These are phyloP conservation scores for Eulithis testata DNA, from an alignment of 2,888 invertebrate species.

Conservation along the genomic window DNA sequence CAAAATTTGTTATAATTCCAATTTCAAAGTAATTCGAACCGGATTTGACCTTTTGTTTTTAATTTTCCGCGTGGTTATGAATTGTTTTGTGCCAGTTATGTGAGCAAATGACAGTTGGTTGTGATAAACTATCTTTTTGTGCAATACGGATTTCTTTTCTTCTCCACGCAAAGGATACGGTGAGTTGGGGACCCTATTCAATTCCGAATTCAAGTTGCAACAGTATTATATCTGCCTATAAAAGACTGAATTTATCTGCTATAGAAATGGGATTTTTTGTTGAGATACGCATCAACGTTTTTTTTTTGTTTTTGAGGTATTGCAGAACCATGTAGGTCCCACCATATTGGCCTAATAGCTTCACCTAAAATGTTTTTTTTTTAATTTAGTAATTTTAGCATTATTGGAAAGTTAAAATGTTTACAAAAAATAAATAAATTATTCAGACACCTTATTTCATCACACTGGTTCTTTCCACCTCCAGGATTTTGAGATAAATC, in stretches of 20 bases:
- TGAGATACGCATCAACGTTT: slow-evolving; percentile 13
- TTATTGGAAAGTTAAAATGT: no score
- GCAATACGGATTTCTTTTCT: slow-evolving; percentile 72
- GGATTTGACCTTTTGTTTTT: slow-evolving; percentile 39
- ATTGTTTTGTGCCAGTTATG: slow-evolving; percentile 53
- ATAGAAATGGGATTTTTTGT: slow-evolving; percentile 26
- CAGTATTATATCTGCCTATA: slow-evolving; percentile 41
- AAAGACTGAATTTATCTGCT: slow-evolving; percentile 29
- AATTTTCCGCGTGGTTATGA: slow-evolving; percentile 39
- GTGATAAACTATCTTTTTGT: slow-evolving; percentile 64
- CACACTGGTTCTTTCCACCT: background rate
- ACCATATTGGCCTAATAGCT: no score
- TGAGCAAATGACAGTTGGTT: slow-evolving; percentile 64
- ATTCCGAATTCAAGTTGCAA: slow-evolving; percentile 53
- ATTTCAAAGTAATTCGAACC: slow-evolving; percentile 39
- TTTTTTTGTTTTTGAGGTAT: background rate
- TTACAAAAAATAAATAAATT: no score
- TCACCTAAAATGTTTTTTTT: no score
- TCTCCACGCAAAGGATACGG: slow-evolving; percentile 63
- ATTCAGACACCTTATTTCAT: background rate
- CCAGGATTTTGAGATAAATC: background rate
- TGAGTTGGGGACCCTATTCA: slow-evolving; percentile 64
- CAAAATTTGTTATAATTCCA: slow-evolving; percentile 43
- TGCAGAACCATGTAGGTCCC: no score
- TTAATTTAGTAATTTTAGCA: no score